Conservation (phyloP, 1,140 invertebrate species). For the Saccostrea echinata region DNA sequence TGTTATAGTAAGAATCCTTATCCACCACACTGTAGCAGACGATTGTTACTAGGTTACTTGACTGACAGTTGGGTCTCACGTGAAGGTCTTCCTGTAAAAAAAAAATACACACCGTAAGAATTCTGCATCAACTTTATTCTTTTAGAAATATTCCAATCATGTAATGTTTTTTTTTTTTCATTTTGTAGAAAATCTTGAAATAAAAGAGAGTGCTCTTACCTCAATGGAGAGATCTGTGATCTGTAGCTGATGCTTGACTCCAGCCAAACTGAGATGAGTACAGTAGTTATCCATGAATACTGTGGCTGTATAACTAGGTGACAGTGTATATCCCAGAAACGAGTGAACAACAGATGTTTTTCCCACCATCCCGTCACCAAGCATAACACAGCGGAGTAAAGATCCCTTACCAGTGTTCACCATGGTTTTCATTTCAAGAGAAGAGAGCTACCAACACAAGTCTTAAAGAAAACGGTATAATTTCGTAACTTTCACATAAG, state of each 20-base stretch:
- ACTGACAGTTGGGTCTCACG: constrained; percentile 25
- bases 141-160: too few species aligned
- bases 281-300: constrained; percentile 64
- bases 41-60: constrained; percentile 79
- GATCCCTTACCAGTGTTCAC: neutral
- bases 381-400: neutral
- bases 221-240: constrained; percentile 74
- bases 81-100: neutral
- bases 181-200: neutral
- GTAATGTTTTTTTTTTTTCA: too few species aligned
- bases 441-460: neutral
- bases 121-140: neutral
- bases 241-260: constrained; percentile 69
- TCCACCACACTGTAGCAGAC: constrained; percentile 99
- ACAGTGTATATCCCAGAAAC: constrained; percentile 41
- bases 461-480: constrained; percentile 27
- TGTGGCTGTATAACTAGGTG: constrained; percentile 48
- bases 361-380: constrained; percentile 95
- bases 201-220: constrained; percentile 58
- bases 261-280: constrained; percentile 63
- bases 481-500: constrained; percentile 39
- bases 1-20: constrained; percentile 98
- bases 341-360: constrained; percentile 69
- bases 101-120: neutral
- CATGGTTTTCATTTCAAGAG: constrained; percentile 27